Conservation (phyloP, 2,888 invertebrate genomes). For the Drosophila meridiana region DNA sequence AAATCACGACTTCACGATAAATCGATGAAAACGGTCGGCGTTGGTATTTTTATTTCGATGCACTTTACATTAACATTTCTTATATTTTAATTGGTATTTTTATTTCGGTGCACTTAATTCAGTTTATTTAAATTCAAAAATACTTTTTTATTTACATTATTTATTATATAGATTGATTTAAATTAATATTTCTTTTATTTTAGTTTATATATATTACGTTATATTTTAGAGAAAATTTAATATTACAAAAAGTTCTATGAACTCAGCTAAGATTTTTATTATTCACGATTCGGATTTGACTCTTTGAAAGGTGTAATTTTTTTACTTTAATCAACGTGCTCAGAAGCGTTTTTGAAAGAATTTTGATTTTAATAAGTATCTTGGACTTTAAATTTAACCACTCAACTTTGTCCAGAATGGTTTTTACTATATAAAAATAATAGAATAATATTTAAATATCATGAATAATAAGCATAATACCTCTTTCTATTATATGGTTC, state of each 20-base stretch:
- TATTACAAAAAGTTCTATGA: neutral
- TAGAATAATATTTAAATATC: neutral
- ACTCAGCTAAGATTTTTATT: neutral
- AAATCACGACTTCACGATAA: neutral
- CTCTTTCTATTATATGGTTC: slow-evolving; percentile 26
- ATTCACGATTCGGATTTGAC: neutral
- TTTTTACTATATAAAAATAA: slow-evolving; percentile 32
- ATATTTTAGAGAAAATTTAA: no score
- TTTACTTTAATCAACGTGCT: slow-evolving; percentile 9
- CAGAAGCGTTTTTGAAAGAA: slow-evolving; percentile 26
- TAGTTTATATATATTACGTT: no score
- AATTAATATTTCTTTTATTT: no score
- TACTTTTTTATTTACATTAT: neutral
- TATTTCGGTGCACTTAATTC: neutral
- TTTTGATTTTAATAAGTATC: slow-evolving; percentile 25
- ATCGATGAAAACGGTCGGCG: neutral
- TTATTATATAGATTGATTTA: neutral
- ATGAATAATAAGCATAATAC: neutral
- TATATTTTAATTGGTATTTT: neutral
- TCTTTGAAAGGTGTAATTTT: slow-evolving; percentile 7
- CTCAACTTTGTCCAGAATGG: slow-evolving; percentile 31
- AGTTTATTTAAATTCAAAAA: neutral
- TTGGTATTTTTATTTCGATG: neutral
- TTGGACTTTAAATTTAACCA: slow-evolving; percentile 8
- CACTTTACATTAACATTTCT: neutral